Evolutionary conservation across 2,797 vertebrate species (phyloP), one percentile per base, ranked within the genome.

Genomic region (Rhynchotus rufescens): DNA sequence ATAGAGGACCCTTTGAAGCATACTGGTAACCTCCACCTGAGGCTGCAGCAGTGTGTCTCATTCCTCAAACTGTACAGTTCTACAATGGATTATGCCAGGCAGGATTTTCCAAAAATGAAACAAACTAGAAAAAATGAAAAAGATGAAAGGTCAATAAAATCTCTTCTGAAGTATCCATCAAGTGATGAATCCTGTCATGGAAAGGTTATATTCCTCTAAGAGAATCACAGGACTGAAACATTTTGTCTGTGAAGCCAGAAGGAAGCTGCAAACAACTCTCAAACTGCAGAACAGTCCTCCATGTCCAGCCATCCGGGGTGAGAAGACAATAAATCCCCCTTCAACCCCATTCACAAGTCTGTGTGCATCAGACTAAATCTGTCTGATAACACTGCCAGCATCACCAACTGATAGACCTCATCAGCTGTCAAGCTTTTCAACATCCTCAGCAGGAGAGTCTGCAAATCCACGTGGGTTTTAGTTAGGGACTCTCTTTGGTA

Each of bases 141-240:
- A 75, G 71, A 85, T 60, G 52, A 88, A 94, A 93, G 76, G 73
- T 93, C 85, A 95, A 72, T 69, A 88, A 89, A 92, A 54, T 10
- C 57, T 71, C 30, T 66, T 86, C 16, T 59, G 51, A 72, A 86
- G 45, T 64, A 96, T 89, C 86, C 73, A 77, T 95, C 91, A 95
- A 81, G 62, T 38, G 65, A 75, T 67, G 59, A 42, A 88, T 94
- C 80, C 82, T 86, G 66, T 81, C 92, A 88, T 54, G 25, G 54
- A 79, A 96, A 83, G 52, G 77, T 94, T 89, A 6, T 59, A 4
- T 90, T 93, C 89, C 80, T 87, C 54, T 61, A 65, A 83, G 32
- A 92, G 56, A 68, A 84, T 54, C 73, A 57, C 4, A n/a, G 40
- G 51, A 67, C 60, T 66, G 65, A 86, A 83, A 44, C 15, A 59